Evolutionary conservation across 2,113 vertebrate species (phyloP).

Genomic region (Tauraco erythrolophus): DNA sequence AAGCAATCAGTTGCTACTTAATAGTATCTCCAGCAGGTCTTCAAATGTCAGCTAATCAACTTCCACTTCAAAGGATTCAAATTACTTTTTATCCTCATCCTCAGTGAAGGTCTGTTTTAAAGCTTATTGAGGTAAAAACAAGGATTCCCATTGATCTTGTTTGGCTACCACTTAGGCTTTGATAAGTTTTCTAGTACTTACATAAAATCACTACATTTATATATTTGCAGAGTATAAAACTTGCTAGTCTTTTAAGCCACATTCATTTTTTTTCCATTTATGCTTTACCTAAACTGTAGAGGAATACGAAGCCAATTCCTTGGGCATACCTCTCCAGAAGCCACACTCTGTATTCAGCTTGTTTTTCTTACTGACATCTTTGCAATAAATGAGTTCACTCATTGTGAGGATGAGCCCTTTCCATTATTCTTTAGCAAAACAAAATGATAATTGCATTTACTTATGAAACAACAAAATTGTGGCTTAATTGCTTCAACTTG

Average conservation of each 20-base stretch:
- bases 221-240: not conserved
- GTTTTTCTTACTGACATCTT: not conserved
- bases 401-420: not conserved
- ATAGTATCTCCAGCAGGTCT: not conserved
- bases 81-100: not conserved
- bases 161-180: not conserved
- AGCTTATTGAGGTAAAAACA: not conserved
- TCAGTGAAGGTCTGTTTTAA: not conserved
- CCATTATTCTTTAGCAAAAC: not conserved
- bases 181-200: not conserved
- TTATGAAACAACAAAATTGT: not conserved
- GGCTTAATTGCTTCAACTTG: not conserved
- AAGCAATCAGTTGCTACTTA: not conserved
- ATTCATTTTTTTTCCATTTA: not conserved
- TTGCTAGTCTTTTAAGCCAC: not conserved
- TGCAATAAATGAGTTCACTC: not conserved
- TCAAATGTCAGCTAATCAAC: conserved; percentile 11
- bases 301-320: not conserved
- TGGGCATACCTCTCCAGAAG: not conserved
- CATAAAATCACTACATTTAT: not conserved
- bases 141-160: not conserved
- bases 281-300: not conserved
- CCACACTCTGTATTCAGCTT: not conserved
- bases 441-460: not conserved
- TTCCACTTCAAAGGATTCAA: not conserved